Percentiles rank a stretch among this genome's conserved stretches.
Evolutionary conservation across 64 coral and sea anemone species (phyloP).

Genomic region (Actinia tenebrosa): DNA sequence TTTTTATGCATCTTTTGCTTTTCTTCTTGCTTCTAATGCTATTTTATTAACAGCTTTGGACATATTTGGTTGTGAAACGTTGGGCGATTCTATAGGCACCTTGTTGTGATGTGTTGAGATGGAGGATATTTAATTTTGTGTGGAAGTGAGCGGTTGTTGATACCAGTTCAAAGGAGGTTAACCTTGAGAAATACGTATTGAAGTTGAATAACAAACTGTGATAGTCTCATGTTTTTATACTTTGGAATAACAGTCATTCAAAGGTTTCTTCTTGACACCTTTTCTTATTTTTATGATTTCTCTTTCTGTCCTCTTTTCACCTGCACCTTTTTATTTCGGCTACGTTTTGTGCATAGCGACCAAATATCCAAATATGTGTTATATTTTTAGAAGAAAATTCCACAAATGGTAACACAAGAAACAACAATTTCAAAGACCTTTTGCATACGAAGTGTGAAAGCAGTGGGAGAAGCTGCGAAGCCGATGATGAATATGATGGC

Average conservation of each 20-base stretch:
- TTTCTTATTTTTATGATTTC: not conserved
- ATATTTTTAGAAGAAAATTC: not conserved
- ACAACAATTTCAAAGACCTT: conserved; percentile 24
- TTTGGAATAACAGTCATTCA: not conserved
- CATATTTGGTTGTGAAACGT: not conserved
- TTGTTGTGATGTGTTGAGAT: too few relatives aligned
- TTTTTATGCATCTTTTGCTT: not conserved
- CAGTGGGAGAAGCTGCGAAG: conserved; percentile 86
- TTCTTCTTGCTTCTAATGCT: not conserved
- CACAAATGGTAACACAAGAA: conserved; percentile 20
- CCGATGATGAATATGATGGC: conserved; percentile 81
- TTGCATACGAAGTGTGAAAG: conserved; percentile 63
- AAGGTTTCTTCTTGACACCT: not conserved
- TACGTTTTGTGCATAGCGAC: not conserved
- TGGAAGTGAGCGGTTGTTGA: not conserved
- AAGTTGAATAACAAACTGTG: not conserved
- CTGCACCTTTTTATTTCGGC: not conserved
- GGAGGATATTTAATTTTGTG: not conserved
- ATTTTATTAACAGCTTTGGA: not conserved
- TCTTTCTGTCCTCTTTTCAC: not conserved
- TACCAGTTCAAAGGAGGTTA: not conserved
- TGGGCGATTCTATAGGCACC: not conserved
- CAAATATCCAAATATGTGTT: not conserved
- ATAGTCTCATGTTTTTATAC: not conserved
- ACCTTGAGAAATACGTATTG: not conserved